Evolutionary conservation across 1,140 invertebrate species (phyloP).

Genomic region (Diachasmimorpha longicaudata): DNA sequence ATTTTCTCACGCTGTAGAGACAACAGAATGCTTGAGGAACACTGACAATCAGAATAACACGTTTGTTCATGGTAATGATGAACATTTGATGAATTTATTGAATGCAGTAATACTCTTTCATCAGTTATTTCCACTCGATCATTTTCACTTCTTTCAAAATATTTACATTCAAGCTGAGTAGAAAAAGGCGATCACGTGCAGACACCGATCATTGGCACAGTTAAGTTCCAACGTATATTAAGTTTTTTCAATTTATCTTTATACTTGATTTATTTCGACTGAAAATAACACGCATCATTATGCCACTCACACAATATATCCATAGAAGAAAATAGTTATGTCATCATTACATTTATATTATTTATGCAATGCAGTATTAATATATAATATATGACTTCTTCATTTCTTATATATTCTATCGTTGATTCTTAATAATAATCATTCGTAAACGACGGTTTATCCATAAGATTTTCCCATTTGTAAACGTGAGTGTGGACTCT

Average conservation of each 20-base stretch:
- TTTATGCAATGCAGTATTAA: conserved; percentile 44
- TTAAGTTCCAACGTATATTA: neutral
- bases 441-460: conserved; percentile 48
- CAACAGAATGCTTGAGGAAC: conserved; percentile 32
- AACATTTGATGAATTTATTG: neutral
- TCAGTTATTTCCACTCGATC: neutral
- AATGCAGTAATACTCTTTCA: neutral
- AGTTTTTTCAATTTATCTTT: neutral
- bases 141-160: neutral
- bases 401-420: conserved; percentile 34
- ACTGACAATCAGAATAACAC: neutral
- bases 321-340: conserved; percentile 58
- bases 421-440: conserved; percentile 35
- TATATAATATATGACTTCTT: conserved; percentile 36
- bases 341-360: conserved; percentile 46
- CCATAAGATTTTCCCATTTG: conserved; percentile 38
- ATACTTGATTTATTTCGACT: conserved; percentile 19
- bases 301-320: conserved; percentile 45
- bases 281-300: conserved; percentile 46
- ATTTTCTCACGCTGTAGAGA: conserved; percentile 49
- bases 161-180: conserved; percentile 8
- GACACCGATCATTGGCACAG: neutral
- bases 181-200: conserved; percentile 5
- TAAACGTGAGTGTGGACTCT: conserved; percentile 50
- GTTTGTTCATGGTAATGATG: neutral